Conservation (phyloP, 2,113 vertebrate species). For the Stigmatopora argus region DNA sequence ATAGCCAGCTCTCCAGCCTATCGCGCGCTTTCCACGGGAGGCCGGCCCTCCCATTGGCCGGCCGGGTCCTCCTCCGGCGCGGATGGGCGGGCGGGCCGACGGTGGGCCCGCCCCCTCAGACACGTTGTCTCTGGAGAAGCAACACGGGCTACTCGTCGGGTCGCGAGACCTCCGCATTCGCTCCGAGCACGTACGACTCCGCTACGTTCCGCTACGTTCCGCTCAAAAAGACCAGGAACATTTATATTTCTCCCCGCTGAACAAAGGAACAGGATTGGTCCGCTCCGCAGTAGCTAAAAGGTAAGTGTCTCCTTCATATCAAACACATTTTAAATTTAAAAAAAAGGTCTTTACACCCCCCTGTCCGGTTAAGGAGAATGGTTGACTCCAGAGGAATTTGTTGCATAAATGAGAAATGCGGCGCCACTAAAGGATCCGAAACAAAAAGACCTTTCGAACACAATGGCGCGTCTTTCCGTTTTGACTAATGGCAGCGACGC, state of each 20-base stretch:
- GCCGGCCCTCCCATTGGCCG: conserved; percentile 55
- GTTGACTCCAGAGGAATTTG: conserved; percentile 32
- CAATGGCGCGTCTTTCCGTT: background rate
- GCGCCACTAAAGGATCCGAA: background rate
- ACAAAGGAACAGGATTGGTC: conserved; percentile 57
- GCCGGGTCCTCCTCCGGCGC: conserved; percentile 8
- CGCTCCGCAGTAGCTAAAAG: conserved; percentile 56
- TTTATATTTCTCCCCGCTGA: conserved; percentile 8
- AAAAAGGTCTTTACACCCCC: too few relatives aligned
- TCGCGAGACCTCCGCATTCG: conserved; percentile 44
- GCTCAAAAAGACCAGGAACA: too few relatives aligned
- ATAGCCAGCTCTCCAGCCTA: conserved; percentile 67
- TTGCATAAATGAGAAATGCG: background rate
- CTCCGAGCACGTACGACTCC: conserved; percentile 46
- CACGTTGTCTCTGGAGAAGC: conserved; percentile 77
- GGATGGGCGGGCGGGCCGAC: conserved; percentile 40
- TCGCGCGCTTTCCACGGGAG: conserved; percentile 38
- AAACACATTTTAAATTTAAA: background rate
- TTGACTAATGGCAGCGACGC: conserved; percentile 11
- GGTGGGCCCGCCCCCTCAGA: conserved; percentile 64
- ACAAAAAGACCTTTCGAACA: background rate
- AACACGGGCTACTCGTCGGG: conserved; percentile 67
- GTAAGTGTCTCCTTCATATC: conserved; percentile 25
- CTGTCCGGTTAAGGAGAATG: background rate
- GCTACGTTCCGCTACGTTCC: background rate